Base-by-base conservation (phyloP, 2,888 invertebrate genomes). In the Hydroisotoma schaefferi region DNA sequence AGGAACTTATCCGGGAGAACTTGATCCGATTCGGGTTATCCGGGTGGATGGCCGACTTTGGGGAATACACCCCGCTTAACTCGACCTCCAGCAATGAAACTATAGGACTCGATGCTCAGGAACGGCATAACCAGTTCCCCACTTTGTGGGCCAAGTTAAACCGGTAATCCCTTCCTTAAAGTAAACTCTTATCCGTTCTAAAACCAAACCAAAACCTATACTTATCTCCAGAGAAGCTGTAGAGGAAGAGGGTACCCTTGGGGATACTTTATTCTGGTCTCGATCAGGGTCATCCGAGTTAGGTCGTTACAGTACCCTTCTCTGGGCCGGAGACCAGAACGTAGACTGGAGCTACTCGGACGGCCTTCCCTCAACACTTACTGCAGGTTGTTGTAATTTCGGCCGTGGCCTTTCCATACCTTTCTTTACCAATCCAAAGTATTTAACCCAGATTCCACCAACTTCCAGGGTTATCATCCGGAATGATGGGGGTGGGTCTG, bases 41-140 rank as follows among this genome's bases (percentile, higher is more conserved):
- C 8, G 73, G 73, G 1, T 73, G 71, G 68, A 73, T 73, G 73
- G 72, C 73, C 0, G 73, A 73, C 57, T 73, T 73, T 56, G 73
- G 71, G 8, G 73, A 73, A 55, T 73, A 73, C 55, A 72, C 72
- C 0, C 56, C 65, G 1, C 20, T 66, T 1, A 63, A 69, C 29
- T 61, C 67, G 18, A 44, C 28, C 6, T 63, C 69, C 23, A 28
- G 4, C 2, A 55, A 57, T 25, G 29, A 27, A 2, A 23, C 49
- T 1, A 22, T 37, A 4, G 26, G 29, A 4, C 44, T 55, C n/a
- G 53, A 37, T 48, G 52, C 43, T 1, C 58, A 67, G 28, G 56
- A 61, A 22, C 47, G 63, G 20, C 72, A 72, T 53, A 72, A 71
- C 57, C 54, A 61, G 20, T 38, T 68, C 2, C 72, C 72, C 5